phyloP scores from a whole-genome alignment of 2,113 vertebrate genomes.

The Pelecanus crispus region DNA sequence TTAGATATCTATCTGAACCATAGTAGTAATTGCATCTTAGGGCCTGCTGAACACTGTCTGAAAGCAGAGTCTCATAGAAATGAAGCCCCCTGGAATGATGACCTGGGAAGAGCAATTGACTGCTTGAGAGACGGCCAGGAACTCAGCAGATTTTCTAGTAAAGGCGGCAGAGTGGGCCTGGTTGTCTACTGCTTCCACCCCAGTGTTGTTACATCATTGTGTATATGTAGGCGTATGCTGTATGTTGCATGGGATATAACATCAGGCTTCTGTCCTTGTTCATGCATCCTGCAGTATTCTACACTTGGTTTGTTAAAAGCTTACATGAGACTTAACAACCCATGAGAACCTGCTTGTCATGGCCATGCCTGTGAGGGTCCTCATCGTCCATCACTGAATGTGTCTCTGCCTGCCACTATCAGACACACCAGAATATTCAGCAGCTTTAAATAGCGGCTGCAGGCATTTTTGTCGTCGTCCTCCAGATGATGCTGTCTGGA shows the following conservation, averaged over 20 bases:
- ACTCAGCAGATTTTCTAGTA: not conserved
- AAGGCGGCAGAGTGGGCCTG: not conserved
- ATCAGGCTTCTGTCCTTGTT: not conserved
- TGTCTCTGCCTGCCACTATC: not conserved
- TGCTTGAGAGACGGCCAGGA: not conserved
- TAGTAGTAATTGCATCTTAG: not conserved
- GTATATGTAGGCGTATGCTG: rapidly evolving
- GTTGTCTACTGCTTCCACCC: not conserved
- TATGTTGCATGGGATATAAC: not conserved
- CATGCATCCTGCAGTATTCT: not conserved
- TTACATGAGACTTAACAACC: not conserved
- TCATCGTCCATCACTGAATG: not conserved
- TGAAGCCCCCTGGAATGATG: not conserved
- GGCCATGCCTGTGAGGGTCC: not conserved
- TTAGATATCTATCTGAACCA: not conserved
- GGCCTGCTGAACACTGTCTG: not conserved
- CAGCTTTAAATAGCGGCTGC: conserved; percentile 26
- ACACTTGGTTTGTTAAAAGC: not conserved
- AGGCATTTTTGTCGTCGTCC: not conserved
- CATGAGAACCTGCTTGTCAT: not conserved
- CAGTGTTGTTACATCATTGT: not conserved
- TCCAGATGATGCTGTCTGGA: conserved; percentile 21
- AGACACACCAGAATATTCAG: not conserved
- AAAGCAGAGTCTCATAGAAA: not conserved
- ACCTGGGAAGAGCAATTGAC: not conserved